Evolutionary conservation across 2,113 vertebrate species (phyloP).

Genomic region (Embiotoca jacksoni): DNA sequence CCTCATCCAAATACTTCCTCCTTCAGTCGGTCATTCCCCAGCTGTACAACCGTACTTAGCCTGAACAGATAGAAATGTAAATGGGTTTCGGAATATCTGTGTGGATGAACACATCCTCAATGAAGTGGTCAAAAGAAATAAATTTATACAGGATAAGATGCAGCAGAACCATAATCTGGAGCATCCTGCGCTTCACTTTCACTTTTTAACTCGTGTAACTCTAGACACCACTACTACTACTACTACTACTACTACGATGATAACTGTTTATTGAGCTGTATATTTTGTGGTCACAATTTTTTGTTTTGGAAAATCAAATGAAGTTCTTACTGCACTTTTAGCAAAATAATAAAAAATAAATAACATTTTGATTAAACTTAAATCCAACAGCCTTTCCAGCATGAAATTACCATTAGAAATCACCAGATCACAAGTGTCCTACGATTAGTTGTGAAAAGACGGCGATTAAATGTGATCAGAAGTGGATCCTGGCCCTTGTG

Average conservation of each 20-base stretch:
- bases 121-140: no score
- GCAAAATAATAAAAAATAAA: no score
- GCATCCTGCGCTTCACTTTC: neutral
- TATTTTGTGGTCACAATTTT: no score
- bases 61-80: no score
- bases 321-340: no score
- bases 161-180: neutral
- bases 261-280: no score
- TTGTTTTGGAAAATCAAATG: no score
- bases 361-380: neutral
- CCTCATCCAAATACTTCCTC: neutral
- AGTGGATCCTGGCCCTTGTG: neutral
- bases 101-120: no score
- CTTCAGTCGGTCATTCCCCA: neutral
- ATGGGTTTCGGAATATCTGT: no score
- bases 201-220: neutral
- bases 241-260: no score
- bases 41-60: no score
- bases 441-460: neutral
- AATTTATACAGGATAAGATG: neutral
- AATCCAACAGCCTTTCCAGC: no score
- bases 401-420: neutral
- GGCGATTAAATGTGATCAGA: neutral
- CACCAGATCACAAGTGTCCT: neutral
- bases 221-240: neutral